Base-by-base conservation (phyloP, 1,140 invertebrate genomes). In the Pseudoatta argentina region DNA sequence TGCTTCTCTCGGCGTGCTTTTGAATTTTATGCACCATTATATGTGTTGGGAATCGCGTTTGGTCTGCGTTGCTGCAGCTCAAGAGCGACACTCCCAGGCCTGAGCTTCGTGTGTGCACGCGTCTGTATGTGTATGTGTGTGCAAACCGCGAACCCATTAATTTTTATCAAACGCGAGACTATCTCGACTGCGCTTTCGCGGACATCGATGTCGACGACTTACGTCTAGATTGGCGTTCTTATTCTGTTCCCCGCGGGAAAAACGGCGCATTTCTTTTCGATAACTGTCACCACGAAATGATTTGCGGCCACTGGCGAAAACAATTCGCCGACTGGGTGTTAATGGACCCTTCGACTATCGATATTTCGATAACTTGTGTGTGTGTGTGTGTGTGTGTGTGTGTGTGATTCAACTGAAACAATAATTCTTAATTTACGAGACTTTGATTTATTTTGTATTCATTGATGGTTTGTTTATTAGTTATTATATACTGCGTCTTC, bases 21-120 rank as follows among this genome's bases (percentile, higher is more conserved):
- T 71, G 78, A 81, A 81, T 81, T 81, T 81, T 71, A 81, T 71
- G 30, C 64, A 66, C 30, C 64, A 71, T 81, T 81, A 71, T 81
- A 39, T n/a, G 53, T 71, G 64, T 27, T 66, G 78, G 30, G 66
- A 71, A 59, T 81, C 64, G 64, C 77, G 30, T 69, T 81, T 81
- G 78, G 59, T 71, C 78, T 39, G 30, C 24, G 66, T 81, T 24
- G 51, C 64, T 78, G 24, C 59, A 18, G 18, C 12, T 55, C 18
- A 12, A 59, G 24, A 64, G 21, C 30, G 30, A 30, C 30, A 30
- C 7, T 55, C 34, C 48, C 48, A 53, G 53, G 53, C 18, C 18
- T 7, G 39, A 30, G 34, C 16, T 59, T 69, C 59, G 64, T 21
- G 27, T 2, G 27, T 2, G 27, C 2, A 3, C 3, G 30, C 3